A percentile compares a stretch with the other conserved stretches of the same genome.
phyloP scores from a whole-genome alignment of 2,113 vertebrate genomes.

The Myxocyprinus asiaticus region DNA sequence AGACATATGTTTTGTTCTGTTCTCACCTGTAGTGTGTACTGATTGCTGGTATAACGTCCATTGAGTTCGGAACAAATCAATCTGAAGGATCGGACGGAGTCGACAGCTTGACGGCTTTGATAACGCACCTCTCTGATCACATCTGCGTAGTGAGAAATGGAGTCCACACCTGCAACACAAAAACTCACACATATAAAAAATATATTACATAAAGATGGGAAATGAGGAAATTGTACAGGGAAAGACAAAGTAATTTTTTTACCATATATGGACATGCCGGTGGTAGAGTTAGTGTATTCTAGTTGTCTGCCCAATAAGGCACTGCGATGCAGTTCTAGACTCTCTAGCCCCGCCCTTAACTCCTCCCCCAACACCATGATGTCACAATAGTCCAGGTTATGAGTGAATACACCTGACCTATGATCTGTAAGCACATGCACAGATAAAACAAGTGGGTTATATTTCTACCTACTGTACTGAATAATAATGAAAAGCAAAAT shows the following conservation, averaged over 20 bases:
- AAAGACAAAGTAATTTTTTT: conserved; percentile 32
- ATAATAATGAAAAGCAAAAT: not conserved
- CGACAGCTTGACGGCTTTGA: conserved; percentile 76
- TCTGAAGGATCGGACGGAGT: conserved; percentile 81
- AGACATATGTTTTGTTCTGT: too few relatives aligned
- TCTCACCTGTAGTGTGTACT: conserved; percentile 90
- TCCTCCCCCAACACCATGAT: conserved; percentile 88
- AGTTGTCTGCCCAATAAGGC: conserved; percentile 86
- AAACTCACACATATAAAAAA: not conserved
- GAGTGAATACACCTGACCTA: conserved; percentile 77
- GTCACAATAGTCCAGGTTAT: conserved; percentile 96
- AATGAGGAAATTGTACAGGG: not conserved
- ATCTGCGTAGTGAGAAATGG: conserved; percentile 89
- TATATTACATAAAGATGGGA: too few relatives aligned
- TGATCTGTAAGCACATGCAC: conserved; percentile 66
- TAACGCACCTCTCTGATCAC: conserved; percentile 86
- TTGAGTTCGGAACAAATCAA: conserved; percentile 96
- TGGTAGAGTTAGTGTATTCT: conserved; percentile 92
- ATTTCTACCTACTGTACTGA: not conserved
- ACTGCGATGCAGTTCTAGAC: conserved; percentile 81
- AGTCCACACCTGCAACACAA: conserved; percentile 85
- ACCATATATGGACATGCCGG: conserved; percentile 96
- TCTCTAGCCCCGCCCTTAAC: conserved; percentile 82
- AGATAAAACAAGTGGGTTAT: conserved; percentile 22
- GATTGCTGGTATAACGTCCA: conserved; percentile 92